Evolutionary conservation across 1,140 invertebrate genomes (phyloP).

Genomic region (Bombus pyrosoma): DNA sequence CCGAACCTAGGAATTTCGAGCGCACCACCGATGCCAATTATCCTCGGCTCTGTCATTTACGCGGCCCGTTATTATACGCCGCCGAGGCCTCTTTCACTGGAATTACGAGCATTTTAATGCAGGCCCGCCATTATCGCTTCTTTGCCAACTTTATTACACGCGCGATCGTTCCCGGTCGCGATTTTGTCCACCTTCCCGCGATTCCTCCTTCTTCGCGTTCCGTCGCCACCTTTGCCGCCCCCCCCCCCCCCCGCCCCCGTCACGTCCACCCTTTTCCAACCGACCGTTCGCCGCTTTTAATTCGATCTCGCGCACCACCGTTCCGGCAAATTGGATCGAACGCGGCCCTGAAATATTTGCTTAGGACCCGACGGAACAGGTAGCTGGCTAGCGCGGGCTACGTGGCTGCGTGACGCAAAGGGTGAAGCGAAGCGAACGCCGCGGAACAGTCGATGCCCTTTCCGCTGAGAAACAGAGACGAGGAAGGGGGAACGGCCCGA

Average conservation of each 20-base stretch:
- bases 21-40: slow-evolving; percentile 42
- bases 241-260: too few relatives aligned
- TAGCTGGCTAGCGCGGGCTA: neutral
- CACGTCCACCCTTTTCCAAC: too few relatives aligned
- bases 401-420: slow-evolving; percentile 6
- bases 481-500: slow-evolving; percentile 11
- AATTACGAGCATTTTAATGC: slow-evolving; percentile 46
- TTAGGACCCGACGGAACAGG: slow-evolving; percentile 62
- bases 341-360: slow-evolving; percentile 72
- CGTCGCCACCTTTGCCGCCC: too few relatives aligned
- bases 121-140: slow-evolving; percentile 37
- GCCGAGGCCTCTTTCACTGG: slow-evolving; percentile 14
- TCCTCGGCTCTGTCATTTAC: slow-evolving; percentile 44
- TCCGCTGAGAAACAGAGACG: neutral
- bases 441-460: neutral
- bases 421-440: neutral
- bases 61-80: slow-evolving; percentile 36
- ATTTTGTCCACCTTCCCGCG: neutral
- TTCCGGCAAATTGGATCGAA: slow-evolving; percentile 73
- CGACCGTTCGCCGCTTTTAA: slow-evolving; percentile 46
- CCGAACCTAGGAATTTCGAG: slow-evolving; percentile 43
- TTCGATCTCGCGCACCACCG: slow-evolving; percentile 68
- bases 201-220: neutral
- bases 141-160: slow-evolving; percentile 45
- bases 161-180: neutral